These are phyloP conservation scores for Drosophila setifemur DNA, from an alignment of 1,140 invertebrate genomes.

Conservation along the genomic window DNA sequence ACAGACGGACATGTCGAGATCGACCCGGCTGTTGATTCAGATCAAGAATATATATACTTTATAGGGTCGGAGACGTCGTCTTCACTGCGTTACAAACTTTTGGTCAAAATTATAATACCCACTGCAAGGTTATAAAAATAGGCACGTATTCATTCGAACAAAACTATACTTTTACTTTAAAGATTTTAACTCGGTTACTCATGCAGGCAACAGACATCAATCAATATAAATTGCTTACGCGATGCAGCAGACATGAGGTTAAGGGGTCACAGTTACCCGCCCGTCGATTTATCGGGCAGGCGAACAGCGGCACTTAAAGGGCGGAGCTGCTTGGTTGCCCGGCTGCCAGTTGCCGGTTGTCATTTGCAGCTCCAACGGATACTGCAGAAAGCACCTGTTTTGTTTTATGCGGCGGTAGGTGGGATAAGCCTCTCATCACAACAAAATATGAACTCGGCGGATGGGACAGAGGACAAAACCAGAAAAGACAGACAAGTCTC, in stretches of 20 bases:
- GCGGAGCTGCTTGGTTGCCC: slow-evolving; percentile 11
- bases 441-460: slow-evolving; percentile 70
- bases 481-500: slow-evolving; percentile 11
- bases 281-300: slow-evolving; percentile 63
- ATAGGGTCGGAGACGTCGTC: too few relatives aligned
- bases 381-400: slow-evolving; percentile 58
- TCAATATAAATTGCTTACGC: slow-evolving; percentile 71
- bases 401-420: slow-evolving; percentile 31
- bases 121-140: too few relatives aligned
- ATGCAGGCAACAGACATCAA: slow-evolving; percentile 40
- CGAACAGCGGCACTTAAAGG: slow-evolving; percentile 57
- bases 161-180: too few relatives aligned
- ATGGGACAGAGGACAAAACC: slow-evolving; percentile 23
- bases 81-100: too few relatives aligned
- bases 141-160: too few relatives aligned
- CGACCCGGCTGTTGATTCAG: too few relatives aligned
- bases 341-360: slow-evolving; percentile 1
- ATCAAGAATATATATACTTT: too few relatives aligned
- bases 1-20: too few relatives aligned
- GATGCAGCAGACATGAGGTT: slow-evolving; percentile 50
- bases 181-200: too few relatives aligned
- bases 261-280: slow-evolving; percentile 25
- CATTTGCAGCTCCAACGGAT: slow-evolving; percentile 10
- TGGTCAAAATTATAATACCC: too few relatives aligned
- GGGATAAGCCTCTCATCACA: slow-evolving; percentile 66